These are phyloP conservation scores for Spongilla lacustris DNA, from an alignment of 37 sponge, comb jelly and placozoan species.

Conservation along the genomic window DNA sequence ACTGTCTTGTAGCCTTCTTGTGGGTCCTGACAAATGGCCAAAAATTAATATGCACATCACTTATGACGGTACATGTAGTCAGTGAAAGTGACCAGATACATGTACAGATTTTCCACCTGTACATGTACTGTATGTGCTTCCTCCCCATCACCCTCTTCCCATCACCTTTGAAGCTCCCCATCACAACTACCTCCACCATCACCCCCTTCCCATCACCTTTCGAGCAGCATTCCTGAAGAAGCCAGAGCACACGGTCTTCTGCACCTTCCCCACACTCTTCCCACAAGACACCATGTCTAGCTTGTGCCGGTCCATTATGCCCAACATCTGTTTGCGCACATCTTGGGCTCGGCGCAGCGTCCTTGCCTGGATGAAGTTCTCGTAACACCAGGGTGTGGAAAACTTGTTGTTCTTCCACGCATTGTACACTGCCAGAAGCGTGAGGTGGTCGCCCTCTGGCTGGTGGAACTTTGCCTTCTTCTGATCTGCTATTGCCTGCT, in stretches of 20 bases:
- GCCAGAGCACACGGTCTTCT: constrained; percentile 95
- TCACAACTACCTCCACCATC: too few species aligned
- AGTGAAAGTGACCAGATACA: too few species aligned
- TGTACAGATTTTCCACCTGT: background rate
- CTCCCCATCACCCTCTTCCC: too few species aligned
- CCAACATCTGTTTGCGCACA: constrained; percentile 96
- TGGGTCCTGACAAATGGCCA: constrained; percentile 68
- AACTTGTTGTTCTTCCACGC: constrained; percentile 99
- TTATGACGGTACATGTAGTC: too few species aligned
- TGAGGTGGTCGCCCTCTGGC: constrained; percentile 97
- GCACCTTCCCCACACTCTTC: constrained; percentile 84
- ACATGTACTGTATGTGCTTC: too few species aligned
- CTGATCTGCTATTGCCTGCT: constrained; percentile 96
- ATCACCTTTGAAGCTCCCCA: too few species aligned
- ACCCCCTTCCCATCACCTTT: too few species aligned
- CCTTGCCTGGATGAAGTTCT: constrained; percentile 97
- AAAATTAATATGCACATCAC: background rate
- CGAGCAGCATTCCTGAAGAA: constrained; percentile 96
- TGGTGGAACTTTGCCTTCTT: constrained; percentile 95
- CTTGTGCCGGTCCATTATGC: constrained; percentile 99
- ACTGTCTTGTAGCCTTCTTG: constrained; percentile 98
- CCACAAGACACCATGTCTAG: constrained; percentile 95
- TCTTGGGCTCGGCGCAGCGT: constrained; percentile 90
- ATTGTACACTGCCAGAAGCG: constrained; percentile 95
- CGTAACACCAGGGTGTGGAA: constrained; percentile 95